Evolutionary conservation across 2,888 invertebrate species (phyloP), one percentile per base, ranked within the genome.

Genomic region (Eristalis arbustorum): DNA sequence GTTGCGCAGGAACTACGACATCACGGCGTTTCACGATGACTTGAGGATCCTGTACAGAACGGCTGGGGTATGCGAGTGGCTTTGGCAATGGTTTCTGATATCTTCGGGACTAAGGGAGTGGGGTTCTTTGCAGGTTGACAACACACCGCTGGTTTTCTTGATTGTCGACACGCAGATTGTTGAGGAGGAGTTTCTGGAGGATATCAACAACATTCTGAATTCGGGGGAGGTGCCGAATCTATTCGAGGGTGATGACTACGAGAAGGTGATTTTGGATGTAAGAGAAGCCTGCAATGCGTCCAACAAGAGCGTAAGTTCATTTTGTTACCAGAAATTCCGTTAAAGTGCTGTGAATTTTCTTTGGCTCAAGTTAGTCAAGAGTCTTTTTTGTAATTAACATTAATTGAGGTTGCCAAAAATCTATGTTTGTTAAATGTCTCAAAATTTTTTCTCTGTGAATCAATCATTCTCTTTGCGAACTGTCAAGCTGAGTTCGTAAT

Each of bases 221-320:
- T 97, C 98, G 11, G 98, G 97, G 94, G 98, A 98, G 91, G 97
- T 98, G 1, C 98, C 98, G 0, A 98, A 98, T 93, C 93, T 98
- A n/a, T 98, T 96, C 90, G 97, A 97, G 90, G 95, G 96, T 0
- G 98, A 98, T 90, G 96, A 97, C 77, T 96, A 96, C 90, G 98
- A 98, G 90, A 96, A 96, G 90, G 94, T 97, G 0, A 96, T 98
- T 88, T 95, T 96, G 14, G 96, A 95, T 0, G 95, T 96, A 75
- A 94, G 97, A 13, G 94, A 95, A 1, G 94, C 95, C 0, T 98
- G 97, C 0, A 96, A 95, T 90, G 95, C 95, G 88, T 93, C 92
- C 1, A 96, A 96, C 1, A 93, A 97, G 62, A 93, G 94, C 75
- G 95, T 95, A 63, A 94, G 94, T 63, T 6, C 1, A 14, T 40